Conservation (phyloP, 1,140 invertebrate genomes). For the Ladona fulva region DNA sequence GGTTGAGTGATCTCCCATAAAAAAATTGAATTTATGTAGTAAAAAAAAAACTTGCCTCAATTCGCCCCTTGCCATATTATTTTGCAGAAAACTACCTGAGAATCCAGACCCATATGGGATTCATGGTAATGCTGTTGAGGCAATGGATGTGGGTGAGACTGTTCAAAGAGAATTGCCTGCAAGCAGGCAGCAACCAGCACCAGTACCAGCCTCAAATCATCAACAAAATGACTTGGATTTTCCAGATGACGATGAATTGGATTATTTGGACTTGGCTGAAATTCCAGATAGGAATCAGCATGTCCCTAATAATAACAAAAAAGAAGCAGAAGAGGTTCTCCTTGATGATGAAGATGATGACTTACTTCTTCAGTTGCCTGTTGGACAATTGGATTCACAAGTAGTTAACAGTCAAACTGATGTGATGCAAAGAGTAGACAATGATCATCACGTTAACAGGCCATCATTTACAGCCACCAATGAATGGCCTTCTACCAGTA, state of each 20-base stretch:
- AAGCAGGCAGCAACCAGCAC: conserved; percentile 26
- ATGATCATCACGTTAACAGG: no score
- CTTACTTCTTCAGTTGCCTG: not conserved
- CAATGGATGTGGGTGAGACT: conserved; percentile 28
- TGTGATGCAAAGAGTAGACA: not conserved
- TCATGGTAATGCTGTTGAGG: conserved; percentile 9
- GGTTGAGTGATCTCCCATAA: no score
- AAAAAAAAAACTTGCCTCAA: no score
- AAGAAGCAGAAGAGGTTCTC: not conserved
- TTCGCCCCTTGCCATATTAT: no score
- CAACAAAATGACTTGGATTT: conserved; percentile 22
- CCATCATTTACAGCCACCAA: no score
- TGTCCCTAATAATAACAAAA: not conserved
- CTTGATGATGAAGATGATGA: not conserved
- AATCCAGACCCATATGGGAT: conserved; percentile 36
- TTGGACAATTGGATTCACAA: not conserved
- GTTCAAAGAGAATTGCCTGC: conserved; percentile 30
- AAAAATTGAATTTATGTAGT: no score
- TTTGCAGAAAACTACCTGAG: conserved; percentile 34
- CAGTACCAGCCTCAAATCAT: conserved; percentile 15
- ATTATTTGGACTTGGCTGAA: conserved; percentile 18
- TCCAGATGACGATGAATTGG: not conserved
- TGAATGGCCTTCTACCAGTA: no score
- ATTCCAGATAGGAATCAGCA: not conserved
- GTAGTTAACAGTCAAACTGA: not conserved